phyloP scores from a whole-genome alignment of 1,140 invertebrate genomes.

The Gyrodactylus salaris region DNA sequence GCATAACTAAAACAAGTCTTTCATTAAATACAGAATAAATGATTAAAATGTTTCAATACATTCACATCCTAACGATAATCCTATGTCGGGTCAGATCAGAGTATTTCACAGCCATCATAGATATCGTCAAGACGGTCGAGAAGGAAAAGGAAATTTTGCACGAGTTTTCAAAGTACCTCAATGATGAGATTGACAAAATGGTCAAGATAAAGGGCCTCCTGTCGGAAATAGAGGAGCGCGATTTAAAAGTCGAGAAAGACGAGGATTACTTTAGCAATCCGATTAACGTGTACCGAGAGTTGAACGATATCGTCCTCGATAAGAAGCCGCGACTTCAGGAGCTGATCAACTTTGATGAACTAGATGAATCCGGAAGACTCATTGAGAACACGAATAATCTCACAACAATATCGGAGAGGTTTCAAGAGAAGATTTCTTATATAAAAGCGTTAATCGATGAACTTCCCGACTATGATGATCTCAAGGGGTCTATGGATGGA shows the following conservation, averaged over 20 bases:
- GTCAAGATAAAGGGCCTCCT: background rate
- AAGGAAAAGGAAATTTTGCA: background rate
- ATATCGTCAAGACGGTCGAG: background rate
- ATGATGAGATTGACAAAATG: background rate
- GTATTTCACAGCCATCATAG: background rate
- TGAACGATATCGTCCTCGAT: background rate
- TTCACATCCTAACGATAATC: background rate
- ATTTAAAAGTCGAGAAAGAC: background rate
- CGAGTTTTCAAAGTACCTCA: background rate
- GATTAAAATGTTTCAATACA: too few relatives aligned
- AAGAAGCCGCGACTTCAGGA: background rate
- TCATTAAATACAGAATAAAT: too few relatives aligned
- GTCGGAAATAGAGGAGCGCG: background rate
- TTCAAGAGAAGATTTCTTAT: background rate
- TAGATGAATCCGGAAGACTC: background rate
- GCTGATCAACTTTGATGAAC: background rate
- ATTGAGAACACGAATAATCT: background rate
- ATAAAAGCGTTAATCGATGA: background rate
- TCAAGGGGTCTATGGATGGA: background rate
- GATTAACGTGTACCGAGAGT: background rate
- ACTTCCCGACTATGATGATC: background rate
- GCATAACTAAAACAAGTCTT: too few relatives aligned
- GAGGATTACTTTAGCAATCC: background rate
- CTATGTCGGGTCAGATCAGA: background rate
- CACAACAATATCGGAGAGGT: background rate